Percentiles rank a stretch among this genome's conserved stretches.
Evolutionary conservation across 2,113 vertebrate species (phyloP).

Genomic region (Apodemus speciosus): DNA sequence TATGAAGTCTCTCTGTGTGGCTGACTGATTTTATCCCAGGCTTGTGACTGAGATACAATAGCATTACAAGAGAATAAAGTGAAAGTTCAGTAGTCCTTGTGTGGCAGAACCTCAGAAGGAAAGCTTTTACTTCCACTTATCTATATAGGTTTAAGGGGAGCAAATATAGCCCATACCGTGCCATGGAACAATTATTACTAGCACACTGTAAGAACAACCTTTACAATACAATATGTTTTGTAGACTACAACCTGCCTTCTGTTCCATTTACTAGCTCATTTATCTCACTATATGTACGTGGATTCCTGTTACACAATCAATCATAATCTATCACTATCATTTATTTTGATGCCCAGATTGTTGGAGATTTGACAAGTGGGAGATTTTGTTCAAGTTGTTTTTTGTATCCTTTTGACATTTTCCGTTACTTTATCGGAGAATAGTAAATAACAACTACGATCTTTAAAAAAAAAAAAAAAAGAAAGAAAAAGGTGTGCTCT

Average conservation of each 20-base stretch:
- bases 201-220: slow-evolving; percentile 14
- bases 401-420: slow-evolving; percentile 14
- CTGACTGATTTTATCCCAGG: slow-evolving; percentile 32
- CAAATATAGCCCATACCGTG: background rate
- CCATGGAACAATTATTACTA: slow-evolving; percentile 10
- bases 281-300: background rate
- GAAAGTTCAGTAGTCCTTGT: background rate
- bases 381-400: background rate
- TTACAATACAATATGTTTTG: background rate
- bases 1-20: background rate
- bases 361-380: slow-evolving; percentile 4
- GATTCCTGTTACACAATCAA: slow-evolving; percentile 2
- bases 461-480: background rate
- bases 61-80: background rate
- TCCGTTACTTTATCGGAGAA: slow-evolving; percentile 24
- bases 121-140: slow-evolving; percentile 32
- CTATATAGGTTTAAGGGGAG: background rate
- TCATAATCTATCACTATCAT: slow-evolving; percentile 22
- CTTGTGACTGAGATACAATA: slow-evolving; percentile 15
- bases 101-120: slow-evolving; percentile 39
- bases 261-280: background rate
- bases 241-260: background rate
- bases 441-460: slow-evolving; percentile 19
- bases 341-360: slow-evolving; percentile 42
- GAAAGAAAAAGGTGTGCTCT: background rate